Conservation (phyloP, 1,140 invertebrate species). For the Drosophila santomea region DNA sequence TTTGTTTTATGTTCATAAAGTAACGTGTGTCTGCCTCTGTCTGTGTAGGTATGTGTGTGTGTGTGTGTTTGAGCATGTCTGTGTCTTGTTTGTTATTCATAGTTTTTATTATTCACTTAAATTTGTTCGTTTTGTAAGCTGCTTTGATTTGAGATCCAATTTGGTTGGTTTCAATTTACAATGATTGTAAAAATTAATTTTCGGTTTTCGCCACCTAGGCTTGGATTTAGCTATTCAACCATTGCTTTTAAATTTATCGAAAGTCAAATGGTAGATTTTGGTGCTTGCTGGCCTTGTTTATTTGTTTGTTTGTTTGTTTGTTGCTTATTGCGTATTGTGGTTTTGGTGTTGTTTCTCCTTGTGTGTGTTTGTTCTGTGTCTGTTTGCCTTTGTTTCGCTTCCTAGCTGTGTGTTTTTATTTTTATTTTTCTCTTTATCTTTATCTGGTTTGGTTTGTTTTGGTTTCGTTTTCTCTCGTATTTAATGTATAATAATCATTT, state of each 20-base stretch:
- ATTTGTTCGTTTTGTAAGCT: slow-evolving; percentile 42
- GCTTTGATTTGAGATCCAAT: slow-evolving; percentile 55
- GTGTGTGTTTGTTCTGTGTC: slow-evolving; percentile 30
- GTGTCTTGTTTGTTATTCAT: slow-evolving; percentile 28
- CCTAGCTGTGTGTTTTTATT: slow-evolving; percentile 16
- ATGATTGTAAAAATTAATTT: slow-evolving; percentile 57
- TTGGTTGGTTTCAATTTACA: slow-evolving; percentile 49
- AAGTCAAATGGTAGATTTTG: slow-evolving; percentile 56
- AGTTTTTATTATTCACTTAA: slow-evolving; percentile 14
- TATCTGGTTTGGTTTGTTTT: slow-evolving; percentile 16
- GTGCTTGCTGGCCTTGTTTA: slow-evolving; percentile 54
- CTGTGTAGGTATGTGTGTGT: slow-evolving; percentile 34
- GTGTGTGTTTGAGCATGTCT: slow-evolving; percentile 21
- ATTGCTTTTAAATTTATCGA: slow-evolving; percentile 47
- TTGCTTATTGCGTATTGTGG: slow-evolving; percentile 42
- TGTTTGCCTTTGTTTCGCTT: slow-evolving; percentile 44
- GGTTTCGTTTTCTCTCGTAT: slow-evolving; percentile 58
- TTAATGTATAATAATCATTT: slow-evolving; percentile 77
- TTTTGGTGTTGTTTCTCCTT: slow-evolving; percentile 48
- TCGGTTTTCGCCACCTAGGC: background rate
- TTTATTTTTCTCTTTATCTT: slow-evolving; percentile 18
- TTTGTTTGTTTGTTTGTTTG: slow-evolving; percentile 40
- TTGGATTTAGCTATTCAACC: background rate
- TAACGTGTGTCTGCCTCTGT: slow-evolving; percentile 79
- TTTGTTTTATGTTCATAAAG: slow-evolving; percentile 79